Conservation (phyloP, 2,113 vertebrate species). For the Hystrix cristata region DNA sequence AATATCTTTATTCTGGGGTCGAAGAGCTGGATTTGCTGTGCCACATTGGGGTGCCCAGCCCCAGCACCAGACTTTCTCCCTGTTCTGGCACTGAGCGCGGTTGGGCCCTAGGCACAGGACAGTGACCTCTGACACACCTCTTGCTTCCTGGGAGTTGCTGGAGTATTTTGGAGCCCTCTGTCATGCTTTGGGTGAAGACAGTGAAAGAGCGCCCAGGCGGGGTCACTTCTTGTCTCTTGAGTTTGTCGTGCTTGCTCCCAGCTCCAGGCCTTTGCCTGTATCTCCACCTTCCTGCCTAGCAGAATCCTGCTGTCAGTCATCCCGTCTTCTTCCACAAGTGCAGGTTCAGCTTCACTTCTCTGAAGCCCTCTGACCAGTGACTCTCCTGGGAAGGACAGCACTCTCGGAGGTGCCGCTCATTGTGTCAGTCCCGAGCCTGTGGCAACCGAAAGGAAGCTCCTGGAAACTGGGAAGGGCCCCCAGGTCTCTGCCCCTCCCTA, state of each 20-base stretch:
- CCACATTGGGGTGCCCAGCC: neutral
- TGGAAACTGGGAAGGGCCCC: neutral
- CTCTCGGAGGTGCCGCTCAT: neutral
- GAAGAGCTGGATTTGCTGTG: too few species aligned
- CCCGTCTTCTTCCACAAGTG: neutral
- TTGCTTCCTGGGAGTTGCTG: neutral
- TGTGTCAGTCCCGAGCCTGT: too few species aligned
- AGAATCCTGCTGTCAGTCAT: neutral
- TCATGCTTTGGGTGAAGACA: neutral
- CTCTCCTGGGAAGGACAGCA: neutral
- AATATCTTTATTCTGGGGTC: neutral
- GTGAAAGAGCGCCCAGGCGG: neutral
- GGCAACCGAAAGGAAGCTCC: neutral
- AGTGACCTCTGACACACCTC: fast-evolving
- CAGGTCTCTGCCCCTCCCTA: neutral
- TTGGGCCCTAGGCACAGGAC: neutral
- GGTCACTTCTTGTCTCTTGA: neutral
- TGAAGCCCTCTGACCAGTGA: neutral
- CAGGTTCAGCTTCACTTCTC: neutral
- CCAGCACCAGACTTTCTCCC: neutral
- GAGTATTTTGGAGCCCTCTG: neutral
- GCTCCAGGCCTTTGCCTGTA: neutral
- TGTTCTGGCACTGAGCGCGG: neutral
- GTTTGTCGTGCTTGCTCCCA: fast-evolving
- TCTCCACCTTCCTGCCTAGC: neutral